Percentiles rank a stretch among this genome's conserved stretches.
Evolutionary conservation across 2,113 vertebrate genomes (phyloP).

Genomic region (Sterna hirundo): DNA sequence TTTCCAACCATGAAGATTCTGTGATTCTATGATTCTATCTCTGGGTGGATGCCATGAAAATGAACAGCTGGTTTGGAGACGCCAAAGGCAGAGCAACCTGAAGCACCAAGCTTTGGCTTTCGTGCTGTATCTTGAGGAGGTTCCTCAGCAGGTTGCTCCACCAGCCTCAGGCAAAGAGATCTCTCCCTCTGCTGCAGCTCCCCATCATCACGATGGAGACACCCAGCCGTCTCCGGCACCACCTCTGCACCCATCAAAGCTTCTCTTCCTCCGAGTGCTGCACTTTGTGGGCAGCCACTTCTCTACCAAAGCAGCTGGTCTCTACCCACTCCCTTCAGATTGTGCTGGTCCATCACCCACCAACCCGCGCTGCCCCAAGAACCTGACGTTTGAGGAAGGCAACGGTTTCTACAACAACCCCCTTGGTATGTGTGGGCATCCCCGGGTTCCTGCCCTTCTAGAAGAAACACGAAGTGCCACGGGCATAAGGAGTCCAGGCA

Average conservation of each 20-base stretch:
- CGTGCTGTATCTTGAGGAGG: accelerated
- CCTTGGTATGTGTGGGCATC: not conserved
- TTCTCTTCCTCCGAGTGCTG: not conserved
- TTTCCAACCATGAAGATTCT: no score
- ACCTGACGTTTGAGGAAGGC: not conserved
- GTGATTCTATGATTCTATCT: no score
- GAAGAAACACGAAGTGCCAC: not conserved
- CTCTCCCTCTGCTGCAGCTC: not conserved
- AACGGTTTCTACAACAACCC: not conserved
- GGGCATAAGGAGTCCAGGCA: not conserved
- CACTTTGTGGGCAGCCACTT: not conserved
- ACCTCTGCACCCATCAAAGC: not conserved
- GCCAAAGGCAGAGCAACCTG: not conserved
- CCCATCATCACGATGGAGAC: not conserved
- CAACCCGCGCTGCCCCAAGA: not conserved
- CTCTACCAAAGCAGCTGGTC: not conserved
- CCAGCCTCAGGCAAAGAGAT: not conserved
- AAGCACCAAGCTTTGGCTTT: not conserved
- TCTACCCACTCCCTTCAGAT: not conserved
- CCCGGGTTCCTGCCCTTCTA: not conserved
- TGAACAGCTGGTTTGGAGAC: accelerated
- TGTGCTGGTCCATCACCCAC: not conserved
- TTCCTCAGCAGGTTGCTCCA: not conserved
- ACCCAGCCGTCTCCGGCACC: not conserved
- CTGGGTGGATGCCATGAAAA: not conserved